Conservation (phyloP, 2,888 invertebrate species). For the Linyphia triangularis region DNA sequence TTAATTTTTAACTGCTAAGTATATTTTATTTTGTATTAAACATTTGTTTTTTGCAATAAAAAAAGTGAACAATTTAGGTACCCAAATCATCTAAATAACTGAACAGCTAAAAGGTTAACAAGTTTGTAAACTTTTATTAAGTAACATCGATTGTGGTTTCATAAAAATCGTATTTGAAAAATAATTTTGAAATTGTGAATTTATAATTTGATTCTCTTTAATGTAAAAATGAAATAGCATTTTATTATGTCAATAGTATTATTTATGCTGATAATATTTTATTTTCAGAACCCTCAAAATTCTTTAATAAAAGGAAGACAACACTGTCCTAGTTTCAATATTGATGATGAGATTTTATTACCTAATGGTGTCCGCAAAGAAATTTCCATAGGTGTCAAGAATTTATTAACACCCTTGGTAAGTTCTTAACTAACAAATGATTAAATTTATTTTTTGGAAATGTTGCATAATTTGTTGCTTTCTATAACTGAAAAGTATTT, state of each 20-base stretch:
- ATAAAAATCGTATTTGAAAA: no score
- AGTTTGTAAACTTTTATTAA: not conserved
- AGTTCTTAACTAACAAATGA: no score
- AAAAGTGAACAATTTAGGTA: no score
- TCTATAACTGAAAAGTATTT: no score
- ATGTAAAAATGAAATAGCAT: not conserved
- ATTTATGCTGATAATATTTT: not conserved
- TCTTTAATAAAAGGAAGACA: conserved; percentile 76
- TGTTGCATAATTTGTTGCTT: no score
- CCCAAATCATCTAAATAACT: no score
- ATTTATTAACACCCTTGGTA: conserved; percentile 87
- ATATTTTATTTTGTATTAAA: no score
- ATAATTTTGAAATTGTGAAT: not conserved
- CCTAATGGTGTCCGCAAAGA: conserved; percentile 94
- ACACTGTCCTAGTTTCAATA: conserved; percentile 89
- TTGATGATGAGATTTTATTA: conserved; percentile 86
- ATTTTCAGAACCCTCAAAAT: conserved; percentile 76
- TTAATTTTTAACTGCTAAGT: no score
- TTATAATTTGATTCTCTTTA: not conserved
- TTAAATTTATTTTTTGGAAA: no score
- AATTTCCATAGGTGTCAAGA: conserved; percentile 92
- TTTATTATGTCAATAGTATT: not conserved
- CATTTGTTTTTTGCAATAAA: no score
- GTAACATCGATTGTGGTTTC: no score
- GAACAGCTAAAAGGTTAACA: no score